Conservation (phyloP, 2,888 invertebrate genomes). For the Campoletis raptor region DNA sequence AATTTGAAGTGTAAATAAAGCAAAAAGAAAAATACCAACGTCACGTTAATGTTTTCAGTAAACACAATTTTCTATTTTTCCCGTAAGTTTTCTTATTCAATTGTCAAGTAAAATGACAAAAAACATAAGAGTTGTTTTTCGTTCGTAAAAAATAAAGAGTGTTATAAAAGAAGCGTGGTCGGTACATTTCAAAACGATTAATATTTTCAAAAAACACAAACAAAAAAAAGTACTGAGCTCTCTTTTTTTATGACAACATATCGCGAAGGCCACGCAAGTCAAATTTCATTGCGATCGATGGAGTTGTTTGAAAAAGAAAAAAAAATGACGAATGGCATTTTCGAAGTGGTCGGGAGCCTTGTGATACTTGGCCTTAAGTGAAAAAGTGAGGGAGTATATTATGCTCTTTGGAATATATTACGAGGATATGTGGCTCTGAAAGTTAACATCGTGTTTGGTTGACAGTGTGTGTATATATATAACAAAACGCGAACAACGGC, state of each 20-base stretch:
- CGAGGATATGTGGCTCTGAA: constrained; percentile 14
- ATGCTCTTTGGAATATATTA: constrained; percentile 35
- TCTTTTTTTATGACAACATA: background rate
- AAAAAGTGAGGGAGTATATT: constrained; percentile 6
- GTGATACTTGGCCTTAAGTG: background rate
- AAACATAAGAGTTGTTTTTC: background rate
- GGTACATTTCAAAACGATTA: background rate
- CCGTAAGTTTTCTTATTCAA: background rate
- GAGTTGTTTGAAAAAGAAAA: background rate
- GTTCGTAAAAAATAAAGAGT: background rate
- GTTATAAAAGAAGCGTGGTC: background rate
- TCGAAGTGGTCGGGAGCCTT: background rate
- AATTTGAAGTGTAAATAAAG: background rate
- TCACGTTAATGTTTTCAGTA: background rate
- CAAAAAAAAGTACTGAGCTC: background rate
- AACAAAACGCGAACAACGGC: constrained; percentile 27
- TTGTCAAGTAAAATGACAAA: too few species aligned
- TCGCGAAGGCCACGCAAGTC: background rate
- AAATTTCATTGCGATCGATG: constrained; percentile 6
- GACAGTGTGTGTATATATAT: background rate
- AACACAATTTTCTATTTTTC: background rate
- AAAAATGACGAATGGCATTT: constrained; percentile 19
- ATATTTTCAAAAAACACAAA: background rate
- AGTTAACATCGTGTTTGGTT: constrained; percentile 14
- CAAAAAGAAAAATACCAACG: background rate